Base-by-base conservation (phyloP, 2,113 vertebrate genomes). In the Paracanthobrama guichenoti region DNA sequence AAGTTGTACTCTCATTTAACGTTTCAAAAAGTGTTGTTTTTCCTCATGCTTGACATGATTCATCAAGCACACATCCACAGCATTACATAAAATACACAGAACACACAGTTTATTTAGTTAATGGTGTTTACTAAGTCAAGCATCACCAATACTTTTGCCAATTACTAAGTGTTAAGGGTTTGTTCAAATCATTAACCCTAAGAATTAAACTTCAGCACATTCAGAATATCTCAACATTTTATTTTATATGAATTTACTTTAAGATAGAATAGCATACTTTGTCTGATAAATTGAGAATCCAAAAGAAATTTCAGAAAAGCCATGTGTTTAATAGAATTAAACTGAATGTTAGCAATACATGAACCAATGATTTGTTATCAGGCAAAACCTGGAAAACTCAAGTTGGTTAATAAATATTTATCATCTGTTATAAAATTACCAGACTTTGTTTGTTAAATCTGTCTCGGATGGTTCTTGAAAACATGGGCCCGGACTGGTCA, bases 401-500 rank as follows among this genome's bases (percentile, higher is more conserved):
- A 35, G 7, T 20, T 39, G 31, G 18, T 39, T 39, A 39, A 39
- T 69, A 39, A 2, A 22, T 22, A 39, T 69, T 20, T 22, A 39
- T 39, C 18, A 22, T 39, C 9, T 39, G 9, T 22, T 35, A 14
- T 66, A 67, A 67, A 16, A 10, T 28, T 67, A 35, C 20, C 64
- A 67, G 28, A 35, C 18, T 67, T 39, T 39, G 31, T 69, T 66
- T 66, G 62, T 66, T 31, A 66, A 35, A 66, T 66, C 62, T 66
- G 18, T 12, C 18, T 74, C 72, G 5, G 44, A 48, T 18, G 28
- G 31, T 69, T 50, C 48, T 46, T 50, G 46, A 12, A 35, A 57
- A 53, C 81, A 83, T 8, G 39, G 39, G 39, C 39, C 6, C 6
- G 35, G 35, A 35, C 35, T 35, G 35, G 35, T 35, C 35, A 35